Base-by-base conservation (phyloP, 2,888 invertebrate species). In the Synergus japonicus region DNA sequence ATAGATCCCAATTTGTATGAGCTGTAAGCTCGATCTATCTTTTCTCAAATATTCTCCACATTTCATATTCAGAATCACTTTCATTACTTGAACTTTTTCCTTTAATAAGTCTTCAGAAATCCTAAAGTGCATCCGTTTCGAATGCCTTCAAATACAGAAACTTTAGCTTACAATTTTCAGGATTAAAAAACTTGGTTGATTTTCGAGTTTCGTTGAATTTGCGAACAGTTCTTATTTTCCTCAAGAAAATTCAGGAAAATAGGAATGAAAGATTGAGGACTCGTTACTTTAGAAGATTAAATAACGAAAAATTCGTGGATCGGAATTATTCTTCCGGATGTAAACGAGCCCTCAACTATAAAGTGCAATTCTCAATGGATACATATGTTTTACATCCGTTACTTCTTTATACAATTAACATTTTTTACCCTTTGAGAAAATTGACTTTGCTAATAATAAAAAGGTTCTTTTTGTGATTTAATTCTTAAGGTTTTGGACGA, bases 301-400 rank as follows among this genome's bases (percentile, higher is more conserved):
- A 49, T 15, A 49, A 15, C 5, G 15, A 49, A 49, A 49, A 18
- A 58, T 18, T 10, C 4, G 8, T n/a, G 10, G 2, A 58, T 29
- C 69, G 69, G 46, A 69, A 69, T 69, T 29, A 46, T 29, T 69
- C 69, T 69, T 69, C 69, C 69, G 69, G 69, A 22, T 46, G 46
- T 22, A 46, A 69, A 69, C 49, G 49, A 69, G 69, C 18, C 69
- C 22, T 46, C 69, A 22, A 15, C 15, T 69, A 46, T 69, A 46
- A 69, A 49, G 49, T 49, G 49, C 15, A 15, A 15, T 49, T 49
- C 15, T 49, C 15, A 49, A 49, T 49, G 49, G 15, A 49, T 49
- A 49, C 49, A 49, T 15, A 29, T 29, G 49, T 49, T 49, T 49
- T 15, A 49, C 15, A 49, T 15, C 49, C 15, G 15, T 15, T 49